Percentiles rank a stretch among this genome's conserved stretches.
Evolutionary conservation across 2,113 vertebrate genomes (phyloP).

Genomic region (Sigmodon hispidus): DNA sequence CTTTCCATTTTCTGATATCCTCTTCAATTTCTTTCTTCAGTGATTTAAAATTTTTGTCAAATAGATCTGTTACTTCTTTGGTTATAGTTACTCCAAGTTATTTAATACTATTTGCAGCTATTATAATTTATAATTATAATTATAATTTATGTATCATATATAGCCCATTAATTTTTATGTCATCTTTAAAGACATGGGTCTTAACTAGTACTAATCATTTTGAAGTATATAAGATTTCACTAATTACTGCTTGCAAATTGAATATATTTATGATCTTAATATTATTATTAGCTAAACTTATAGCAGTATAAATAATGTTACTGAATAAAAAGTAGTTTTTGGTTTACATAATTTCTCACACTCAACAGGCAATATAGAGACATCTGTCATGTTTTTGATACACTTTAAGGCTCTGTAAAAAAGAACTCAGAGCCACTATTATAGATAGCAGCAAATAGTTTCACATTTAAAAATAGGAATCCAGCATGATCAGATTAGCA

Average conservation of each 20-base stretch:
- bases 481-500: not conserved
- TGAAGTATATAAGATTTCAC: not conserved
- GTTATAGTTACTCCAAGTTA: too few relatives aligned
- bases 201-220: not conserved
- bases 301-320: not conserved
- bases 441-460: not conserved
- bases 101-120: too few relatives aligned
- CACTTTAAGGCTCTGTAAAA: not conserved
- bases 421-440: not conserved
- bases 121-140: too few relatives aligned
- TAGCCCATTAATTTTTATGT: not conserved
- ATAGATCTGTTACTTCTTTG: too few relatives aligned
- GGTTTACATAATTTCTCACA: slow-evolving; percentile 13
- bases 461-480: slow-evolving; percentile 14
- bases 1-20: too few relatives aligned
- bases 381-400: not conserved
- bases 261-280: slow-evolving; percentile 22
- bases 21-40: too few relatives aligned
- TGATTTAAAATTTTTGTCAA: too few relatives aligned
- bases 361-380: not conserved
- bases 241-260: not conserved
- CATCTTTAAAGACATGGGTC: not conserved
- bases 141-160: not conserved
- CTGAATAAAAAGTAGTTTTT: slow-evolving; percentile 46
- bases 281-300: not conserved